Base-by-base conservation (phyloP, 37 sponge, comb jelly and placozoan genomes). In the Lycopodina hypogea region DNA sequence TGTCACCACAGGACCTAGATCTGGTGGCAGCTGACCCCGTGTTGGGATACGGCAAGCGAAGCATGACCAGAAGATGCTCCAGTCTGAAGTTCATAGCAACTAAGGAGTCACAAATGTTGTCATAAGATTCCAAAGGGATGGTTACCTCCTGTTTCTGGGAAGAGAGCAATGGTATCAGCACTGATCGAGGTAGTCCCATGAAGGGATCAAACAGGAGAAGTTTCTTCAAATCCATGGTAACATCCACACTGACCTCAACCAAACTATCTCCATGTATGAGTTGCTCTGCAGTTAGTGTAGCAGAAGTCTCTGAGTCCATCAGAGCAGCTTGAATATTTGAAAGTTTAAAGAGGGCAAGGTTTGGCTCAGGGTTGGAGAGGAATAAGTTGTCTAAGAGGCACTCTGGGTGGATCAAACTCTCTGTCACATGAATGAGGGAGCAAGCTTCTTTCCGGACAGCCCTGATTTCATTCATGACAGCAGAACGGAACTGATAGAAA, bases 181-280 rank as follows among this genome's bases (percentile, higher is more conserved):
- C 66, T 65, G 66, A 65, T 4, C 7, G 26, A 32, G 66, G 66
- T 33, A 65, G 32, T 33, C 66, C 66, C 32, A 65, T 65, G 66
- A 29, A 65, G 18, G 66, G 66, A 30, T 65, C 66, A 65, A 65
- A 65, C 30, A 32, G 33, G 30, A 65, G 66, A 2, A 65, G 33
- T 30, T 65, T 34, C 30, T 32, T 65, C 35, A 65, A 3, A 2
- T 65, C 35, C 66, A 65, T 24, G 30, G 35, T 3, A 32, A 9
- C 12, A 33, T 32, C 35, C 3, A 65, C 30, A 24, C 26, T 26
- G 35, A 65, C 33, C 30, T 65, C 66, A 29, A 65, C 11, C 35
- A 17, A 4, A 9, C 3, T 17, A 65, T 30, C 34, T 65, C 30
- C 66, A 3, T 32, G 66, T 32, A 65, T 2, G 26, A 30, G 7